These are phyloP conservation scores for Pollenia amentaria DNA, from an alignment of 2,888 invertebrate genomes.

Conservation along the genomic window DNA sequence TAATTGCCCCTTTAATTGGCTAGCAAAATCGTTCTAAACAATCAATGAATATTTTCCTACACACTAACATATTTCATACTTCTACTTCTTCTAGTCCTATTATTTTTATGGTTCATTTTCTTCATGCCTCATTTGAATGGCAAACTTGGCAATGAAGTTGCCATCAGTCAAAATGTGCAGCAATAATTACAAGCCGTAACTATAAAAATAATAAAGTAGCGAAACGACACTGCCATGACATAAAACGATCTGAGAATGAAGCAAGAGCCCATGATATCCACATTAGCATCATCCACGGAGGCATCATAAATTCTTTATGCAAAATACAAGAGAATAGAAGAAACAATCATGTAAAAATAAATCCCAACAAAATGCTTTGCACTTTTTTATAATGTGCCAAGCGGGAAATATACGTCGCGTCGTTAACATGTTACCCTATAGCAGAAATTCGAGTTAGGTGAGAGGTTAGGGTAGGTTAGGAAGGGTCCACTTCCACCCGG, in stretches of 20 bases:
- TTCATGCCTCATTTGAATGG: slow-evolving; percentile 81
- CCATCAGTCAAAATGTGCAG: slow-evolving; percentile 79
- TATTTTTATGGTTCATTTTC: slow-evolving; percentile 21
- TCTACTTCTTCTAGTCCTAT: background rate
- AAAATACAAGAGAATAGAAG: slow-evolving; percentile 4
- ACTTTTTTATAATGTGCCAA: background rate
- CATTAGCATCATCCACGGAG: slow-evolving; percentile 32
- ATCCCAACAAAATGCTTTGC: slow-evolving; percentile 44
- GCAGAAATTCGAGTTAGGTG: no score
- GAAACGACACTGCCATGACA: slow-evolving; percentile 45
- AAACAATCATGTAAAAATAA: slow-evolving; percentile 44
- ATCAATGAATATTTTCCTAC: slow-evolving; percentile 9
- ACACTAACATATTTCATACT: background rate
- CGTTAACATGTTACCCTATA: background rate
- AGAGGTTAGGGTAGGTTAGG: no score
- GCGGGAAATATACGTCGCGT: no score
- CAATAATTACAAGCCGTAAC: slow-evolving; percentile 80
- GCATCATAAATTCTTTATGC: background rate
- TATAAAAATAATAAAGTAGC: slow-evolving; percentile 68
- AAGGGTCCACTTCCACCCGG: no score
- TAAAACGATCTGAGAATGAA: slow-evolving; percentile 38
- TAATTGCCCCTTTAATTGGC: slow-evolving; percentile 40
- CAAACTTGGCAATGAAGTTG: slow-evolving; percentile 76
- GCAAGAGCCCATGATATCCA: slow-evolving; percentile 21
- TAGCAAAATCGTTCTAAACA: slow-evolving; percentile 7